Conservation (phyloP, 2,888 invertebrate species). For the Drosophila nr. perissopoda region DNA sequence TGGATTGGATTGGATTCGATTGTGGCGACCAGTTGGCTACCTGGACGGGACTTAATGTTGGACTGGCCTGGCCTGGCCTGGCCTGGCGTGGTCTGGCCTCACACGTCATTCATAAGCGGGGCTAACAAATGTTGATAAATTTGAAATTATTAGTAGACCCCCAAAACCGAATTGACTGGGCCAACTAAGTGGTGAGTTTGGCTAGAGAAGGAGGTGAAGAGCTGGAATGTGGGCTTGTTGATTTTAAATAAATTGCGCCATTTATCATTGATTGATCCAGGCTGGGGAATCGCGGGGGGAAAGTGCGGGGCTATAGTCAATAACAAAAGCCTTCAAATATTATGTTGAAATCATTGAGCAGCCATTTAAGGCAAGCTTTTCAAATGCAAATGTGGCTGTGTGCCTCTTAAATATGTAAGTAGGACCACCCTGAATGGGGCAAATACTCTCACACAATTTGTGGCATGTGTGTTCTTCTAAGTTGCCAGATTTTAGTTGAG, state of each 20-base stretch:
- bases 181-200: constrained; percentile 11
- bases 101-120: constrained; percentile 79
- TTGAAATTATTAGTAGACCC: constrained; percentile 75
- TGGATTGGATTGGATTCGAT: constrained; percentile 14
- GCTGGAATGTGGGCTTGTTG: constrained; percentile 58
- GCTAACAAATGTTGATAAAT: constrained; percentile 82
- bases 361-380: constrained; percentile 76
- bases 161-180: constrained; percentile 40
- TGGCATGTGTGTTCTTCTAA: constrained; percentile 34
- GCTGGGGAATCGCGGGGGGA: background rate
- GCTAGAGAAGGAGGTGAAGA: background rate
- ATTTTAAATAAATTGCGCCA: constrained; percentile 79
- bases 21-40: constrained; percentile 69
- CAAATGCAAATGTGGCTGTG: constrained; percentile 73
- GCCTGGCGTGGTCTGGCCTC: constrained; percentile 40
- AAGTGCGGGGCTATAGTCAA: background rate
- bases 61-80: background rate
- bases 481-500: constrained; percentile 55
- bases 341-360: constrained; percentile 82
- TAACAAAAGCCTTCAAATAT: constrained; percentile 69
- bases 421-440: constrained; percentile 63
- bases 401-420: background rate
- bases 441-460: constrained; percentile 24
- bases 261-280: constrained; percentile 63
- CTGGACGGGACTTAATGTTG: constrained; percentile 40